A percentile compares a stretch with the other conserved stretches of the same genome.
Evolutionary conservation across 2,797 vertebrate species (phyloP).

Genomic region (Trachops cirrhosus): DNA sequence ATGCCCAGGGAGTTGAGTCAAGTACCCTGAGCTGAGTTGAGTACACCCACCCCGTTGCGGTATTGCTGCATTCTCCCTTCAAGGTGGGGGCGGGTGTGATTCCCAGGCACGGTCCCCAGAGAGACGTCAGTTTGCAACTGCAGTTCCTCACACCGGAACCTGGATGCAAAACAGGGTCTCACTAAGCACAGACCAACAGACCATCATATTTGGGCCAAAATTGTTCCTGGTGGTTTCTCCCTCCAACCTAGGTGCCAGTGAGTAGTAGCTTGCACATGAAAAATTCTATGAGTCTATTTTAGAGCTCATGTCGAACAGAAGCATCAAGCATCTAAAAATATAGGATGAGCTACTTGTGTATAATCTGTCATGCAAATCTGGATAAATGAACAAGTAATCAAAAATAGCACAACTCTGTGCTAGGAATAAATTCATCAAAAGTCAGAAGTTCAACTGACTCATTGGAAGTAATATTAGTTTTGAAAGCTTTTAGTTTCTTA

Average conservation of each 20-base stretch:
- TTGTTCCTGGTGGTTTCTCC: background rate
- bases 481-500: conserved; percentile 53
- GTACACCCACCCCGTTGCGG: too few species aligned
- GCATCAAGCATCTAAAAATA: conserved; percentile 60
- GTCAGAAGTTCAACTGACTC: conserved; percentile 28
- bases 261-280: conserved; percentile 49
- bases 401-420: conserved; percentile 26
- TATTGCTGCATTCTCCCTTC: background rate
- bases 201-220: conserved; percentile 59
- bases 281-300: conserved; percentile 45
- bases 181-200: conserved; percentile 26
- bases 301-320: conserved; percentile 52
- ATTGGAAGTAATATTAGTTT: conserved; percentile 32
- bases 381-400: conserved; percentile 37
- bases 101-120: background rate
- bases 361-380: conserved; percentile 30
- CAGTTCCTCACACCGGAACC: background rate
- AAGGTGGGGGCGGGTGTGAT: background rate
- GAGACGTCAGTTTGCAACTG: background rate
- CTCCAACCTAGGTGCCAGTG: background rate
- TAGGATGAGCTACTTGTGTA: conserved; percentile 11
- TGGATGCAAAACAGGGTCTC: background rate
- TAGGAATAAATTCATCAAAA: conserved; percentile 48
- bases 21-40: background rate
- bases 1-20: background rate